A percentile compares a stretch with the other conserved stretches of the same genome.
These are phyloP conservation scores for Sycobia sp. DNA, from an alignment of 1,140 invertebrate species.

Conservation along the genomic window DNA sequence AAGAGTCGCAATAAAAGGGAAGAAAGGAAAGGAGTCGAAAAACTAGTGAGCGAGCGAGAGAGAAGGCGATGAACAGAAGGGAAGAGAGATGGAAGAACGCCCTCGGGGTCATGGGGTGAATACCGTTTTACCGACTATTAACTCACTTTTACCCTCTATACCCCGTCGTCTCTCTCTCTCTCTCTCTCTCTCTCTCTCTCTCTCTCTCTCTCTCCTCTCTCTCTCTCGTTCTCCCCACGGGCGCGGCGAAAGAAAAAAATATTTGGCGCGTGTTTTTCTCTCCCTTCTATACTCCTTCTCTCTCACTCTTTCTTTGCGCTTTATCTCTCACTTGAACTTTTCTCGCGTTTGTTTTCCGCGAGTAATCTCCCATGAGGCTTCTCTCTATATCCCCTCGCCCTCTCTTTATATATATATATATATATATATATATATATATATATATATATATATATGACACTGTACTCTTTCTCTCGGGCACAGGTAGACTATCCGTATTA, in stretches of 20 bases:
- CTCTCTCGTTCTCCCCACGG: too few relatives aligned
- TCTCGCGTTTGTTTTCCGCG: slow-evolving; percentile 25
- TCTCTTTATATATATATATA: too few relatives aligned
- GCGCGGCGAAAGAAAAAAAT: slow-evolving; percentile 36
- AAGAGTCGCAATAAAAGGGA: slow-evolving; percentile 21
- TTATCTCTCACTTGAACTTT: slow-evolving; percentile 23
- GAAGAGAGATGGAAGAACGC: slow-evolving; percentile 36
- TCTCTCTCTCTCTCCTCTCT: too few relatives aligned
- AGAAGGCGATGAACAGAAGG: too few relatives aligned
- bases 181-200: too few relatives aligned
- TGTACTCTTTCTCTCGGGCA: slow-evolving; percentile 41
- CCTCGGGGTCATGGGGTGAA: slow-evolving; percentile 52
- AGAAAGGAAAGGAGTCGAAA: slow-evolving; percentile 38
- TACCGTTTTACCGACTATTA: slow-evolving; percentile 64
- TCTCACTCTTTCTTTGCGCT: too few relatives aligned
- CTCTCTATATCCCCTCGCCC: slow-evolving; percentile 10
- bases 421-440: too few relatives aligned
- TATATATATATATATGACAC: too few relatives aligned
- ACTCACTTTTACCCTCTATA: slow-evolving; percentile 61
- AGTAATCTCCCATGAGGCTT: slow-evolving; percentile 33
- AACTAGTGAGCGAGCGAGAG: slow-evolving; percentile 25
- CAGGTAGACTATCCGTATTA: too few relatives aligned
- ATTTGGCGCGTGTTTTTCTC: slow-evolving; percentile 46
- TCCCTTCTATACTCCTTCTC: too few relatives aligned
- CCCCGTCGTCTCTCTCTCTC: slow-evolving; percentile 28